A percentile compares a stretch with the other conserved stretches of the same genome.
These are phyloP conservation scores for Odontophorus gujanensis DNA, from an alignment of 2,113 vertebrate genomes.

Conservation along the genomic window DNA sequence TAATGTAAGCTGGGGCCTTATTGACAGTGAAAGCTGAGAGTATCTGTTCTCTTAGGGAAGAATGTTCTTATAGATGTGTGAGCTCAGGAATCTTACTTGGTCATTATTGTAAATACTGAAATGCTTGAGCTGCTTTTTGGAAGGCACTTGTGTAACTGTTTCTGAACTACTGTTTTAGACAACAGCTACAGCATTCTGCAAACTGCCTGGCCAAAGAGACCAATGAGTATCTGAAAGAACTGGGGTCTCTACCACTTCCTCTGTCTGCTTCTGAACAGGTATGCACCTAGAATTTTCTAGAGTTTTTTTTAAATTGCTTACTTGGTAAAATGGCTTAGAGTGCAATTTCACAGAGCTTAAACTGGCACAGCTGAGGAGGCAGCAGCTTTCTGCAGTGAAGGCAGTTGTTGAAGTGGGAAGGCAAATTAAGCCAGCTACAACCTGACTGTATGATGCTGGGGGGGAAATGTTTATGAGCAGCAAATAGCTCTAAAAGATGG, in stretches of 20 bases:
- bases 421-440: background rate
- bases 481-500: background rate
- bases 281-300: background rate
- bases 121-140: background rate
- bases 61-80: background rate
- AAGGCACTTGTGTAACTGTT: background rate
- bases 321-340: background rate
- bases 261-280: conserved; percentile 90
- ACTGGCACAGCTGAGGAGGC: background rate
- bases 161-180: conserved; percentile 75
- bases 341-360: background rate
- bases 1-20: background rate
- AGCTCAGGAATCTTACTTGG: background rate
- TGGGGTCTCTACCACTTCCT: conserved; percentile 86
- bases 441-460: background rate
- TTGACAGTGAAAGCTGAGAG: background rate
- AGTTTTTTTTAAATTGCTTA: background rate
- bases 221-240: conserved; percentile 91
- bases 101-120: background rate
- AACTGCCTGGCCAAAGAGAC: conserved; percentile 95
- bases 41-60: background rate
- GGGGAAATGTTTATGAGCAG: background rate
- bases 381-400: background rate
- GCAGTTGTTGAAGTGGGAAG: background rate
- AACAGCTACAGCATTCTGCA: conserved; percentile 92